These are phyloP conservation scores for Siphlonurus alternatus DNA, from an alignment of 2,888 invertebrate genomes.

Conservation along the genomic window DNA sequence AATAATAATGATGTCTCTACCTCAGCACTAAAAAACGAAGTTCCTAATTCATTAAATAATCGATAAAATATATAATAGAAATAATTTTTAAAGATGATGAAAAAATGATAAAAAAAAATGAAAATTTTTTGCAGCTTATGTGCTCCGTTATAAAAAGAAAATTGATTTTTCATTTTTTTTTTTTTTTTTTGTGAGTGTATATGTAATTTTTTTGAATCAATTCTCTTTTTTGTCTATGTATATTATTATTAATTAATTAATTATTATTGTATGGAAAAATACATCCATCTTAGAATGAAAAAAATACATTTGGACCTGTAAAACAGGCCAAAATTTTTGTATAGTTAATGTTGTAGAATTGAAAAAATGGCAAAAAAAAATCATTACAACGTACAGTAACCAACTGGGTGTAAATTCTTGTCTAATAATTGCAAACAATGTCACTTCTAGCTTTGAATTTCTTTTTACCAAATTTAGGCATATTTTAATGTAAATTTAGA, in stretches of 20 bases:
- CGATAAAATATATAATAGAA: constrained; percentile 9
- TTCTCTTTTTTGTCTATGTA: not conserved
- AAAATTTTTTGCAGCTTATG: constrained; percentile 4
- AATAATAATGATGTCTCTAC: constrained; percentile 7
- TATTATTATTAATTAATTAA: not conserved
- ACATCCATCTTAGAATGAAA: too few species aligned
- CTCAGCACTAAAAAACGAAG: constrained; percentile 11
- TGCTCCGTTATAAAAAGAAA: not conserved
- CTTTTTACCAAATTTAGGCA: too few species aligned
- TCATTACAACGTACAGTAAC: not conserved
- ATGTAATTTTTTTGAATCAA: not conserved
- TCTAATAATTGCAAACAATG: not conserved
- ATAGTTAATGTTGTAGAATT: constrained; percentile 6
- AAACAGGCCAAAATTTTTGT: constrained; percentile 5
- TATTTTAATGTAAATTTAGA: too few species aligned
- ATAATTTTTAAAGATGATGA: constrained; percentile 5
- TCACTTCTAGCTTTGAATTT: not conserved
- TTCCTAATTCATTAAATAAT: constrained; percentile 11
- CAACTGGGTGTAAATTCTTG: not conserved
- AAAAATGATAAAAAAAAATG: not conserved
- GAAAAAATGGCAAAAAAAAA: not conserved
- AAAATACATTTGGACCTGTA: not conserved
- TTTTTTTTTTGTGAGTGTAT: not conserved
- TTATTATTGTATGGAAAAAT: not conserved
- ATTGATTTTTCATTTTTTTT: not conserved